phyloP scores from a whole-genome alignment of 2,797 vertebrate species.

The Enoplosus armatus region DNA sequence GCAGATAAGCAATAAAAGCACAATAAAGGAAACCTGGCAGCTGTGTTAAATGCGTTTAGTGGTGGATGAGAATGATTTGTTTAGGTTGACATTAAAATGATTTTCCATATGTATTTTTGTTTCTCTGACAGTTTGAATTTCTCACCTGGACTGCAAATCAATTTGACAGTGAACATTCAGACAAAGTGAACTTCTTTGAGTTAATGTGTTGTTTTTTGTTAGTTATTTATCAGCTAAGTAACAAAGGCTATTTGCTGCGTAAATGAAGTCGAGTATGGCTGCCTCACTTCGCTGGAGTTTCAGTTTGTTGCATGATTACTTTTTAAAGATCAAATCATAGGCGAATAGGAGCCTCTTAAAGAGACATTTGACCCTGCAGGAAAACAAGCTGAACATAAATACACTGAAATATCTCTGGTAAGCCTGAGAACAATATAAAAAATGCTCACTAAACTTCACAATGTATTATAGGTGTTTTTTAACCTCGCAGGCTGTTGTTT shows the following conservation, averaged over 20 bases:
- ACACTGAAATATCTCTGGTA: slow-evolving; percentile 6
- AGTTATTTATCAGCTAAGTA: neutral
- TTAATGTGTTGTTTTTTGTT: neutral
- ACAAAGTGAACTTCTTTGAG: neutral
- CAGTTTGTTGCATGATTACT: slow-evolving; percentile 7
- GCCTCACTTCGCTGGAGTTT: slow-evolving; percentile 1
- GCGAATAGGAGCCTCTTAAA: neutral
- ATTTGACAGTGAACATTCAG: neutral
- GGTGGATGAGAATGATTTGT: slow-evolving; percentile 22
- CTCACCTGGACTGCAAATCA: neutral
- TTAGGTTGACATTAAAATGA: slow-evolving; percentile 20
- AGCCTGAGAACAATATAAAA: slow-evolving; percentile 49
- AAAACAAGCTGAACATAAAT: slow-evolving; percentile 36
- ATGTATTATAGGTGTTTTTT: slow-evolving; percentile 29
- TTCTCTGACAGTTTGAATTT: slow-evolving; percentile 4
- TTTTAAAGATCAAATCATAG: slow-evolving; percentile 40
- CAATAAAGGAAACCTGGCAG: slow-evolving; percentile 31
- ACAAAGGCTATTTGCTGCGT: neutral
- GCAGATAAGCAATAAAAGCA: slow-evolving; percentile 8
- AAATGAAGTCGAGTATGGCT: neutral
- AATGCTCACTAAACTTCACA: slow-evolving; percentile 35
- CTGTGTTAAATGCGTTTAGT: slow-evolving; percentile 44
- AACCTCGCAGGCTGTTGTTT: slow-evolving; percentile 49
- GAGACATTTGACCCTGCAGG: slow-evolving; percentile 28
- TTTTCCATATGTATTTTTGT: neutral